Conservation (phyloP, 2,113 vertebrate species). For the Solea solea region DNA sequence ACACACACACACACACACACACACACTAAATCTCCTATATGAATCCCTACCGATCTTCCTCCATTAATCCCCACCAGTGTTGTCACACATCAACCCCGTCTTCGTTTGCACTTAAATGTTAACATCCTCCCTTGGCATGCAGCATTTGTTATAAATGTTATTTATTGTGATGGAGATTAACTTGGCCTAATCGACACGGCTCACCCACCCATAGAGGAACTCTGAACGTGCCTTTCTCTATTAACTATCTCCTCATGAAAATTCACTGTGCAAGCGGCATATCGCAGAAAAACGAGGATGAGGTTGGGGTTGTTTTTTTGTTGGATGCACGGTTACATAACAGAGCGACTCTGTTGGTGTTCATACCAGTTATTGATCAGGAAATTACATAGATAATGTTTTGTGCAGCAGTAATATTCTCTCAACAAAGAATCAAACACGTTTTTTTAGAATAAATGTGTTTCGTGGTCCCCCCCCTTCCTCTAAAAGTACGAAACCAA, state of each 20-base stretch:
- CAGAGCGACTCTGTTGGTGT: slow-evolving; percentile 19
- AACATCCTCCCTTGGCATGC: slow-evolving; percentile 42
- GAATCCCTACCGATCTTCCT: slow-evolving; percentile 24
- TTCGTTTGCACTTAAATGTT: slow-evolving; percentile 52
- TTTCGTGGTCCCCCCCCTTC: neutral
- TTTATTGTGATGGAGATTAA: slow-evolving; percentile 77
- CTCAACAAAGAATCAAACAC: slow-evolving; percentile 3
- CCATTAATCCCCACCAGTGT: slow-evolving; percentile 25
- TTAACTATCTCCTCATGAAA: slow-evolving; percentile 70
- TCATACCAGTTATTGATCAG: slow-evolving; percentile 47
- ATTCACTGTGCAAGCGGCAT: slow-evolving; percentile 50
- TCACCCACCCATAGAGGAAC: slow-evolving; percentile 63
- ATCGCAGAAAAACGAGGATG: slow-evolving; percentile 46
- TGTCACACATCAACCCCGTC: slow-evolving; percentile 28
- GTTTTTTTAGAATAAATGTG: neutral
- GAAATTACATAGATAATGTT: slow-evolving; percentile 10
- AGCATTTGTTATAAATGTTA: slow-evolving; percentile 73
- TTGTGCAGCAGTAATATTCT: slow-evolving; percentile 22
- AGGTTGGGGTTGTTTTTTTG: neutral
- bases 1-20: neutral
- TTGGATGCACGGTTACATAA: slow-evolving; percentile 43
- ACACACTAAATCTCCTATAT: slow-evolving; percentile 11
- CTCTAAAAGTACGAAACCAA: slow-evolving; percentile 40
- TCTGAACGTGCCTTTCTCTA: slow-evolving; percentile 70
- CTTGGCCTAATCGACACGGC: slow-evolving; percentile 65